Evolutionary conservation across 2,113 vertebrate genomes (phyloP).

Genomic region (Nycticorax nycticorax): DNA sequence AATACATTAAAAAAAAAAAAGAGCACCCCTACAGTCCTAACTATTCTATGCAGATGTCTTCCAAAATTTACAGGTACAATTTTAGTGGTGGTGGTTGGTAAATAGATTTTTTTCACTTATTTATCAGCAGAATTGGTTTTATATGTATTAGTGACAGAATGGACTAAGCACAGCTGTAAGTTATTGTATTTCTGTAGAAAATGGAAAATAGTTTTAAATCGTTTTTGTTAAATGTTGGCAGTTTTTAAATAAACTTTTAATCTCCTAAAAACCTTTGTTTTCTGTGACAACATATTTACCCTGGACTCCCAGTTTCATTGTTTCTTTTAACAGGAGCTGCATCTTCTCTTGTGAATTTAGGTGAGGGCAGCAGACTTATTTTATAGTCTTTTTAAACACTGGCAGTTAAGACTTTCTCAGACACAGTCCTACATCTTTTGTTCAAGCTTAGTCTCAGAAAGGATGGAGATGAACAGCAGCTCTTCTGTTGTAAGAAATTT

Average conservation of each 20-base stretch:
- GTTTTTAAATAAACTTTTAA: slow-evolving; percentile 79
- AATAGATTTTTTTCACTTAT: slow-evolving; percentile 50
- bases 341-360: neutral
- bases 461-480: neutral
- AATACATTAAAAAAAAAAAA: neutral
- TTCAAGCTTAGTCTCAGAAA: neutral
- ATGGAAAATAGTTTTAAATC: slow-evolving; percentile 64
- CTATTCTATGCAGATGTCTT: slow-evolving; percentile 70
- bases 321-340: neutral
- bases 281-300: neutral
- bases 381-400: neutral
- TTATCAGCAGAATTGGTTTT: slow-evolving; percentile 68
- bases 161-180: slow-evolving; percentile 69
- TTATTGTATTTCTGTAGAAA: slow-evolving; percentile 75
- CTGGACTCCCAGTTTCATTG: neutral
- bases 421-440: neutral
- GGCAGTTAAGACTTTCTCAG: neutral
- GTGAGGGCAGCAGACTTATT: neutral
- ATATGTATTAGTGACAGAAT: slow-evolving; percentile 59
- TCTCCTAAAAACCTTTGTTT: slow-evolving; percentile 46
- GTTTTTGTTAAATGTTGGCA: slow-evolving; percentile 72
- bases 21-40: slow-evolving; percentile 27
- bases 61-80: slow-evolving; percentile 60
- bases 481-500: neutral
- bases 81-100: slow-evolving; percentile 56